Base-by-base conservation (phyloP, 2,888 invertebrate species). In the Brachypterus glaber region DNA sequence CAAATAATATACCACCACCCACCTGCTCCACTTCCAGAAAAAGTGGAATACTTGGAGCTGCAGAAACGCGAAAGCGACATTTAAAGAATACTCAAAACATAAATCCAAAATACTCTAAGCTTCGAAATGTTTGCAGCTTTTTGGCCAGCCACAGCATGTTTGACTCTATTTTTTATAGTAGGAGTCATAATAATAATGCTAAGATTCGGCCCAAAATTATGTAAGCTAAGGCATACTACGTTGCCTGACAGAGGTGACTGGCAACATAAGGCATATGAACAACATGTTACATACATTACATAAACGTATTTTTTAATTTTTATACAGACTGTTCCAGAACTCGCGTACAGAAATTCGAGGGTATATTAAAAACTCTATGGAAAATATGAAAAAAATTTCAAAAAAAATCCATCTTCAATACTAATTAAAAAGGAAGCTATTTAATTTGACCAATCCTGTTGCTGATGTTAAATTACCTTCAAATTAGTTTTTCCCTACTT, bases 31-130 rank as follows among this genome's bases (percentile, higher is more conserved):
- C 49, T 46, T 17, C 61, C 62, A 57, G 76, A 74, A 52, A 49
- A 46, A 29, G 41, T 49, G n/a, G 55, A 59, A 44, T 60, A 54
- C 43, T 46, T 55, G n/a, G 63, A 64, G 46, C 46, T 64, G 27
- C 56, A 83, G 46, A 84, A 85, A 60, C 72, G 83, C 35, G 87
- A 86, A 60, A 88, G 85, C 60, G 87, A 86, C 52, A 83, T 87
- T 46, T 87, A 47, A 49, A 16, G 16, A 17, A 31, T 1, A 27
- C n/a, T n/a, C n/a, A n/a, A n/a, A n/a, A n/a, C n/a, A n/a, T n/a
- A n/a, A n/a, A n/a, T n/a, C n/a, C n/a, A n/a, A n/a, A n/a, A n/a
- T n/a, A n/a, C n/a, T n/a, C 33, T 33, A 46, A 39, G 16, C 11
- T 33, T 30, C 31, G 59, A 49, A 48, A 60, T 59, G 52, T 74